Evolutionary conservation across 2,113 vertebrate species (phyloP).

Genomic region (Echinops telfairi): DNA sequence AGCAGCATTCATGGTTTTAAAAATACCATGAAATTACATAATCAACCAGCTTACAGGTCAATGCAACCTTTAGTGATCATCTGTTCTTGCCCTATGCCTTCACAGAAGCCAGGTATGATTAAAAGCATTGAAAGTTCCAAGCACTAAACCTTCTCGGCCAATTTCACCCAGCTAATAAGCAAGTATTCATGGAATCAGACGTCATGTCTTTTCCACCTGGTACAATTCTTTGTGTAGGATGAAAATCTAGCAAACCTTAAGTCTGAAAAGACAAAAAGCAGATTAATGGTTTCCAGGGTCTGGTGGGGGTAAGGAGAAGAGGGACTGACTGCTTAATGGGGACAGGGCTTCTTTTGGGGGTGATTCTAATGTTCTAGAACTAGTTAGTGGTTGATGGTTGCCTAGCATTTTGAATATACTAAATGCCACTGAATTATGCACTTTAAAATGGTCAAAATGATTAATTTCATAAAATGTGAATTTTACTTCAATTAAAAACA

Average conservation of each 20-base stretch:
- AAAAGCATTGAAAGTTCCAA: conserved; percentile 51
- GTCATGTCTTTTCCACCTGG: conserved; percentile 29
- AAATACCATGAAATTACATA: conserved; percentile 29
- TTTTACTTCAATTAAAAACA: not conserved
- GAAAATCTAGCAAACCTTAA: conserved; percentile 53
- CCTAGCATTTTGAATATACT: not conserved
- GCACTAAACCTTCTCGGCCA: conserved; percentile 5
- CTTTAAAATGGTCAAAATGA: not conserved
- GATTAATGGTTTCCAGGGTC: not conserved
- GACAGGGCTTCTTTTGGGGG: not conserved
- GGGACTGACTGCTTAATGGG: not conserved
- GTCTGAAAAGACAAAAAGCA: conserved; percentile 43
- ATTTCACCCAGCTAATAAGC: conserved; percentile 33
- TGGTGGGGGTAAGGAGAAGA: not conserved
- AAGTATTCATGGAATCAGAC: not conserved
- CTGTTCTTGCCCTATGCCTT: not conserved
- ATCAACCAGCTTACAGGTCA: conserved; percentile 1
- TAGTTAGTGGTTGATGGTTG: not conserved
- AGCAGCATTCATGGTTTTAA: conserved; percentile 51
- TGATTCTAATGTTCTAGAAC: not conserved
- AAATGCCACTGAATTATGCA: not conserved
- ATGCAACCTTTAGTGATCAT: not conserved
- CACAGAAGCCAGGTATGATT: conserved; percentile 48
- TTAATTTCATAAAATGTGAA: not conserved
- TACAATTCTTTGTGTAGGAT: conserved; percentile 13